Base-by-base conservation (phyloP, 2,113 vertebrate genomes). In the Microtus pennsylvanicus region DNA sequence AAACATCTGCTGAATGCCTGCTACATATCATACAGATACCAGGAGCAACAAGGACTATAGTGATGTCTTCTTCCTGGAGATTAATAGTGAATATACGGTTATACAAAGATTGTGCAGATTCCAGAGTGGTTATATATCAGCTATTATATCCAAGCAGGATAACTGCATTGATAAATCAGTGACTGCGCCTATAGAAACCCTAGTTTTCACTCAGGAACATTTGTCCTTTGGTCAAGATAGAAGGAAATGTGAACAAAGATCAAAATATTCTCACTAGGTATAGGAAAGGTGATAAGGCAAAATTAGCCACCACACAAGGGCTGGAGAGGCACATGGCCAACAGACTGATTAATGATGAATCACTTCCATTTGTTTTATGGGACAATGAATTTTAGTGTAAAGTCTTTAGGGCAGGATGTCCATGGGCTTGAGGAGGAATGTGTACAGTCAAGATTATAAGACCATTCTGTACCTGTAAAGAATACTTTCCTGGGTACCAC, bases 191-290 rank as follows among this genome's bases (percentile, higher is more conserved):
- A 69, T 63, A 85, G 33, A 65, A 94, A 47, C 22, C 14, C 33
- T 21, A 14, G 47, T 95, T 97, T 92, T 91, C 45, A 77, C 33
- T 58, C n/a, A 86, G 65, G 58, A 93, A 50, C 24, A 77, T 76
- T 90, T 72, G 17, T 47, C 47, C 72, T 61, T 89, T 42, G 85
- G 28, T 70, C 6, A 45, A 95, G 35, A 80, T 45, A 90, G 80
- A 12, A 82, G 26, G 55, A 94, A 82, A 13, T 80, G 19, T 76
- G 47, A 16, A 35, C 12, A 55, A 81, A 94, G 76, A 76, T 72
- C 9, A 78, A 28, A 80, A 74, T 16, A 19, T 38, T 47, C 4
- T 26, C 21, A 77, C 52, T n/a, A 58, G 52, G 30, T 45, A 58
- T 77, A 47, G 28, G 52, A 75, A 94, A 14, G 33, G 65, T 50